Conservation (phyloP, 2,888 invertebrate genomes). For the Ditula angustiorana region DNA sequence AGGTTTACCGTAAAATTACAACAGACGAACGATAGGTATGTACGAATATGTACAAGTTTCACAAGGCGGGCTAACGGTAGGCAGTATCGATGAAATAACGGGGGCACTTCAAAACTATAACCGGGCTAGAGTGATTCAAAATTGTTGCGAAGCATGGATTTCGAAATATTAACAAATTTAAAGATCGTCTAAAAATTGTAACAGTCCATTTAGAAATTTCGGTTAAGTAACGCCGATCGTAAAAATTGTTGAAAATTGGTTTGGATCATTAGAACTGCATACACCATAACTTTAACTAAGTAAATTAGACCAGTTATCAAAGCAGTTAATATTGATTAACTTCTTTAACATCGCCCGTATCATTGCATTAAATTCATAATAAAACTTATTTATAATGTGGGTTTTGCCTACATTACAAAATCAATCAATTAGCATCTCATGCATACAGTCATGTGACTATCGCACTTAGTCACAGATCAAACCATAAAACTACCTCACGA, state of each 20-base stretch:
- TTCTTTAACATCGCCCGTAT: background rate
- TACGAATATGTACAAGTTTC: constrained; percentile 49
- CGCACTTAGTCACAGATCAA: constrained; percentile 53
- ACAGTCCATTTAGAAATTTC: constrained; percentile 1
- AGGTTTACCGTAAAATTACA: constrained; percentile 43
- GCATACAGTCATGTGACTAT: constrained; percentile 54
- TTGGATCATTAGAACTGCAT: background rate
- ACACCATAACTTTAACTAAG: background rate
- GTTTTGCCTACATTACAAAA: constrained; percentile 8
- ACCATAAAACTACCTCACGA: constrained; percentile 9
- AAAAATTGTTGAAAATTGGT: constrained; percentile 2
- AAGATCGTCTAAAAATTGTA: constrained; percentile 43
- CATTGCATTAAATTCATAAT: background rate
- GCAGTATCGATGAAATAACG: constrained; percentile 60
- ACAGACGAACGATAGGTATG: constrained; percentile 34
- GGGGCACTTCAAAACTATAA: constrained; percentile 56
- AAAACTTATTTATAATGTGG: background rate
- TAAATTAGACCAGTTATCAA: background rate
- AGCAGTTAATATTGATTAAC: background rate
- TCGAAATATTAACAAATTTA: constrained; percentile 54
- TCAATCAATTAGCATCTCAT: constrained; percentile 56
- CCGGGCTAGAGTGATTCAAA: constrained; percentile 48
- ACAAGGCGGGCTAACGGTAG: constrained; percentile 55
- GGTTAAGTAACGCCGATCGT: background rate
- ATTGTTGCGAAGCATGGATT: constrained; percentile 50